Evolutionary conservation across 2,888 invertebrate species (phyloP).

Genomic region (Heterodera filipjevi): DNA sequence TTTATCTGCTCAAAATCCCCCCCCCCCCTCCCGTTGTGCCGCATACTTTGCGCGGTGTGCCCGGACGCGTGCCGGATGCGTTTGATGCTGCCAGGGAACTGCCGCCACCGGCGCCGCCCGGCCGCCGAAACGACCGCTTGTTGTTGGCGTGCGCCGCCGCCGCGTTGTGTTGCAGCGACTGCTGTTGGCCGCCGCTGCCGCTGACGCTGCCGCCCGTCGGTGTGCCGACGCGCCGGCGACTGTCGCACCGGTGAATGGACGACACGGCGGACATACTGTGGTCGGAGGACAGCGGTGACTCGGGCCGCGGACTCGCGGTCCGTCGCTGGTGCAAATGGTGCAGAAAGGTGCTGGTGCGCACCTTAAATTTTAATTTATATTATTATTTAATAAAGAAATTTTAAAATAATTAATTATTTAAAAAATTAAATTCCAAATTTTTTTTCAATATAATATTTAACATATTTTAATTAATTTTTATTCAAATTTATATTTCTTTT

Average conservation of each 20-base stretch:
- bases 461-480: background rate
- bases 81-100: background rate
- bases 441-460: background rate
- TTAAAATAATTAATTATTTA: background rate
- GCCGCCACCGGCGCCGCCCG: background rate
- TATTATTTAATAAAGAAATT: constrained; percentile 14
- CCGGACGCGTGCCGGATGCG: background rate
- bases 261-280: constrained; percentile 58
- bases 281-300: constrained; percentile 64
- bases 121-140: background rate
- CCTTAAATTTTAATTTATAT: background rate
- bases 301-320: constrained; percentile 54
- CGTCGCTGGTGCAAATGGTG: constrained; percentile 39
- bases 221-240: constrained; percentile 16
- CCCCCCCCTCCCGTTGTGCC: too few species aligned
- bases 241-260: constrained; percentile 56
- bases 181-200: constrained; percentile 2
- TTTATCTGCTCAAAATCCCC: background rate
- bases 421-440: constrained; percentile 3
- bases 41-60: constrained; percentile 31
- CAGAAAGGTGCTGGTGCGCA: constrained; percentile 37
- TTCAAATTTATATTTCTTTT: too few species aligned
- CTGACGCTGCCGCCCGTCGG: constrained; percentile 25
- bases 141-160: too few species aligned
- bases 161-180: background rate